Evolutionary conservation across 2,888 invertebrate genomes (phyloP).

Genomic region (Drosophila phalerata): DNA sequence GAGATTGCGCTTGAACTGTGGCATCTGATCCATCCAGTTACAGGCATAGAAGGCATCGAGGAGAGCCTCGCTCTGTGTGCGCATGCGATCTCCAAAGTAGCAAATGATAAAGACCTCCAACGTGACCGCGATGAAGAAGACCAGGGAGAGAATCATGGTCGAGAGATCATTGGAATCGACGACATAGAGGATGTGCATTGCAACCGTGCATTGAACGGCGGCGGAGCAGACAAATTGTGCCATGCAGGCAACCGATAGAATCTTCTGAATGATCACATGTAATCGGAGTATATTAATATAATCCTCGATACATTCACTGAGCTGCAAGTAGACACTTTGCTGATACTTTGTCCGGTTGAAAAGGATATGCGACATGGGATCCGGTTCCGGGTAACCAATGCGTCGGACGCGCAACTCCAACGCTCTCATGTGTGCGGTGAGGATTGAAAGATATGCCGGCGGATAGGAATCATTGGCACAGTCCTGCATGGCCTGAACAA

Average conservation of each 20-base stretch:
- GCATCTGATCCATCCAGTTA: conserved; percentile 87
- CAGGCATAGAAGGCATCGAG: conserved; percentile 86
- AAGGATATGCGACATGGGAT: fast-evolving
- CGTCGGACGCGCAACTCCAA: conserved; percentile 74
- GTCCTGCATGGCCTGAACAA: conserved; percentile 80
- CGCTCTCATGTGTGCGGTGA: conserved; percentile 80
- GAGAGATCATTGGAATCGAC: conserved; percentile 74
- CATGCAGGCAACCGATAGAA: conserved; percentile 86
- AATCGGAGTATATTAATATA: conserved; percentile 82
- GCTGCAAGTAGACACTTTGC: conserved; percentile 42
- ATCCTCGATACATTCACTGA: conserved; percentile 77
- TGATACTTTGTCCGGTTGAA: neutral
- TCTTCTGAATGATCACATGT: conserved; percentile 86
- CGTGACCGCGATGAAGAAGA: conserved; percentile 86
- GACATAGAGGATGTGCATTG: conserved; percentile 86
- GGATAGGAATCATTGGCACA: conserved; percentile 84
- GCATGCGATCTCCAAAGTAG: conserved; percentile 87
- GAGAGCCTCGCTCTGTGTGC: conserved; percentile 86
- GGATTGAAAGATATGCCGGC: conserved; percentile 77
- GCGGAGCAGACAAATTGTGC: conserved; percentile 87
- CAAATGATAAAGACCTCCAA: conserved; percentile 87
- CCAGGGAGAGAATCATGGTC: conserved; percentile 74
- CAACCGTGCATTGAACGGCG: conserved; percentile 83
- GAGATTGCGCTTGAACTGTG: conserved; percentile 85
- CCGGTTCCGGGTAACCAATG: conserved; percentile 54